These are phyloP conservation scores for Epinotia brunnichana DNA, from an alignment of 2,888 invertebrate genomes.

Conservation along the genomic window DNA sequence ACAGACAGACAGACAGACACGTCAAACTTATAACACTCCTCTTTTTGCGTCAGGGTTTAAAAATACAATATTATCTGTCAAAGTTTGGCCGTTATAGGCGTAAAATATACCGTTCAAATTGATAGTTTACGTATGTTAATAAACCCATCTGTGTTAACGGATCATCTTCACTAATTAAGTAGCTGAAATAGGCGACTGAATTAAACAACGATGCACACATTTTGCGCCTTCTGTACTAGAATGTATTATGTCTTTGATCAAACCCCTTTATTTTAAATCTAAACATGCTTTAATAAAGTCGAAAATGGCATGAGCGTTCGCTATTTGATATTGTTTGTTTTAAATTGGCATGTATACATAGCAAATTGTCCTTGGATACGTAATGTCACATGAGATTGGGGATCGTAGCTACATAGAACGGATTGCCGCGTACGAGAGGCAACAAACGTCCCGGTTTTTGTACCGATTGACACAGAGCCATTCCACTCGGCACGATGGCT, in stretches of 20 bases:
- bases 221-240: constrained; percentile 6
- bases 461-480: constrained; percentile 25
- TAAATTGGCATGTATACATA: constrained; percentile 27
- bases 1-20: no score
- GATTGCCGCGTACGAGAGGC: neutral
- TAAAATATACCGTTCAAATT: neutral
- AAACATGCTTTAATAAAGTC: constrained; percentile 15
- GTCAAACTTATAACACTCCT: no score
- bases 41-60: no score
- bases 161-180: constrained; percentile 24
- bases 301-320: constrained; percentile 18
- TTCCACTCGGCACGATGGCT: constrained; percentile 22
- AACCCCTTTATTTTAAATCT: constrained; percentile 20
- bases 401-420: neutral
- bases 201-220: constrained; percentile 12
- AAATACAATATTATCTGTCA: no score
- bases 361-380: constrained; percentile 12
- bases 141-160: neutral
- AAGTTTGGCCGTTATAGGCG: neutral
- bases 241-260: neutral
- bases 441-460: constrained; percentile 15
- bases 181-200: constrained; percentile 28
- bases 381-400: neutral
- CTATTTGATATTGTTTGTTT: constrained; percentile 13
- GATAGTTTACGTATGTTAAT: neutral